Evolutionary conservation across 2,888 invertebrate genomes (phyloP).

Genomic region (Gisinianus flammeolus): DNA sequence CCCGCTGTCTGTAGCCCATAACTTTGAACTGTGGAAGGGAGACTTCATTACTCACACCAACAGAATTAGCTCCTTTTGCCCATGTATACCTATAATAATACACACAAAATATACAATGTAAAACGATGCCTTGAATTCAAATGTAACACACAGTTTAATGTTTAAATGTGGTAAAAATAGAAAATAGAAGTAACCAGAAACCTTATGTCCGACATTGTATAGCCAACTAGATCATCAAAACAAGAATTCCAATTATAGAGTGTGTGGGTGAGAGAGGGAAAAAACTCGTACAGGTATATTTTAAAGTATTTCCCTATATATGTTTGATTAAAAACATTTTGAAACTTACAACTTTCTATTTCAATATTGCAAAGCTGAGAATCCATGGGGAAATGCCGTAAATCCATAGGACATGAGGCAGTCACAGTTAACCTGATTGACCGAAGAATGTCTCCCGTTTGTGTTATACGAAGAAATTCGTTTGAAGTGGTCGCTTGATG

Average conservation of each 20-base stretch:
- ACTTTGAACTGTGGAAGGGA: conserved; percentile 82
- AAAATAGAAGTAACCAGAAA: neutral
- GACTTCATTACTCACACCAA: conserved; percentile 93
- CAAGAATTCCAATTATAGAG: too few relatives aligned
- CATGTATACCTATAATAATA: conserved; percentile 81
- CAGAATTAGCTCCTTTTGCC: conserved; percentile 93
- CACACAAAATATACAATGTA: too few relatives aligned
- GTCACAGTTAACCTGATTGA: conserved; percentile 96
- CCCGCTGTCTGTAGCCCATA: conserved; percentile 91
- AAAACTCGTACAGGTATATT: neutral
- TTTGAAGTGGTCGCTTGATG: conserved; percentile 99
- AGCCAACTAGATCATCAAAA: too few relatives aligned
- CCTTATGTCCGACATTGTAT: neutral
- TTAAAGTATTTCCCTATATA: neutral
- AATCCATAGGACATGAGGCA: conserved; percentile 94
- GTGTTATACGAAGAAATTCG: conserved; percentile 96
- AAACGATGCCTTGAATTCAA: too few relatives aligned
- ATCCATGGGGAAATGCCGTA: conserved; percentile 97
- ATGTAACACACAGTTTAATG: too few relatives aligned
- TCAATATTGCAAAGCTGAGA: conserved; percentile 93
- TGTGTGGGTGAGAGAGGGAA: neutral
- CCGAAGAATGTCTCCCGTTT: conserved; percentile 91
- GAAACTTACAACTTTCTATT: conserved; percentile 95
- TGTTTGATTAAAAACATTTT: neutral
- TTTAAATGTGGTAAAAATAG: too few relatives aligned